Evolutionary conservation across 1,140 invertebrate species (phyloP).

Genomic region (Drosophila prosaltans): DNA sequence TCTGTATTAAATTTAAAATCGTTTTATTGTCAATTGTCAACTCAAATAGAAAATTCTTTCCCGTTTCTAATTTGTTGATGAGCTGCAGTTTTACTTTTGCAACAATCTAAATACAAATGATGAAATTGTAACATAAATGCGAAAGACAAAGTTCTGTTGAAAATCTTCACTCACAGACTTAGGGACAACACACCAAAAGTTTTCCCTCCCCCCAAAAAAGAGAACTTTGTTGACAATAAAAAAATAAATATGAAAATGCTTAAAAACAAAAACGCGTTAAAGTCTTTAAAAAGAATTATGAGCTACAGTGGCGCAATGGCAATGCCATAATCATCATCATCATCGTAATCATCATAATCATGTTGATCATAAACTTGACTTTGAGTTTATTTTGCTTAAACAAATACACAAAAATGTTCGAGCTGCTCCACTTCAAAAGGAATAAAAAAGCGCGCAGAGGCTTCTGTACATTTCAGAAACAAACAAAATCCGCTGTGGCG

Average conservation of each 20-base stretch:
- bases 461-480: slow-evolving; percentile 49
- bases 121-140: slow-evolving; percentile 42
- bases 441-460: slow-evolving; percentile 66
- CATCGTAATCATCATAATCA: background rate
- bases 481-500: slow-evolving; percentile 43
- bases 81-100: slow-evolving; percentile 29
- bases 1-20: background rate
- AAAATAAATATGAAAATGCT: slow-evolving; percentile 36
- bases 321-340: slow-evolving; percentile 24
- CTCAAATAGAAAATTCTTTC: background rate
- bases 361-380: slow-evolving; percentile 52
- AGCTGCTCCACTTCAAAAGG: slow-evolving; percentile 65
- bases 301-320: slow-evolving; percentile 19
- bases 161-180: slow-evolving; percentile 46
- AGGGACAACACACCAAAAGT: slow-evolving; percentile 30
- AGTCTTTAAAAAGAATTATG: slow-evolving; percentile 72
- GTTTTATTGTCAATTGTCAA: slow-evolving; percentile 34
- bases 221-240: slow-evolving; percentile 59
- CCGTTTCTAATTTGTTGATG: slow-evolving; percentile 11
- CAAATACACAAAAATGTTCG: slow-evolving; percentile 26
- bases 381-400: slow-evolving; percentile 49
- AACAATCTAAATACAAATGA: slow-evolving; percentile 35
- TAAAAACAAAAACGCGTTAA: slow-evolving; percentile 65
- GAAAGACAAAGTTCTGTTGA: slow-evolving; percentile 34
- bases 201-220: background rate